These are phyloP conservation scores for Ceuthmochares aereus DNA, from an alignment of 2,113 vertebrate species.

Conservation along the genomic window DNA sequence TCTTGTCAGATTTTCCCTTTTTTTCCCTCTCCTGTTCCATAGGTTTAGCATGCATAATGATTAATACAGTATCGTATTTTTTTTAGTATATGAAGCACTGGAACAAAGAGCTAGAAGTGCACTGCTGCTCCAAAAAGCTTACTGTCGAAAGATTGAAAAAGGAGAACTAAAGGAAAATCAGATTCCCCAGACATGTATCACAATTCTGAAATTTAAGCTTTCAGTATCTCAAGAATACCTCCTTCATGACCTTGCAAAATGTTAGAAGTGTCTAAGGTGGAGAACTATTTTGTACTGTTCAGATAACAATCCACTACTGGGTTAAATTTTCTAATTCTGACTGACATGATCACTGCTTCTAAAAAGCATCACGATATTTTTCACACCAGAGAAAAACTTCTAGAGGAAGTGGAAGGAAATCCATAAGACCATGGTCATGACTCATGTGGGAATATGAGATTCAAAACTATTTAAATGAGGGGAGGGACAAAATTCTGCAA, in stretches of 20 bases:
- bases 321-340: background rate
- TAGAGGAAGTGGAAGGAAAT: background rate
- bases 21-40: background rate
- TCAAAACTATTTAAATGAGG: background rate
- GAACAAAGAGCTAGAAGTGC: background rate
- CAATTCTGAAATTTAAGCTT: background rate
- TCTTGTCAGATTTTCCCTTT: background rate
- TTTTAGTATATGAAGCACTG: background rate
- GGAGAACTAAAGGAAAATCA: background rate
- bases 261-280: accelerated
- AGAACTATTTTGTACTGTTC: background rate
- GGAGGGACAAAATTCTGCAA: background rate
- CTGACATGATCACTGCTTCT: background rate
- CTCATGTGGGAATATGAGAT: background rate
- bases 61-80: background rate
- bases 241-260: background rate
- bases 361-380: background rate
- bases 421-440: background rate
- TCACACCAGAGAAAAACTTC: background rate
- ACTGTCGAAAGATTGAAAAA: constrained; percentile 1
- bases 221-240: background rate
- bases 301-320: background rate
- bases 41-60: background rate
- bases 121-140: background rate
- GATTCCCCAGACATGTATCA: background rate